phyloP scores from a whole-genome alignment of 2,888 invertebrate species.

The Idaea dimidiata region DNA sequence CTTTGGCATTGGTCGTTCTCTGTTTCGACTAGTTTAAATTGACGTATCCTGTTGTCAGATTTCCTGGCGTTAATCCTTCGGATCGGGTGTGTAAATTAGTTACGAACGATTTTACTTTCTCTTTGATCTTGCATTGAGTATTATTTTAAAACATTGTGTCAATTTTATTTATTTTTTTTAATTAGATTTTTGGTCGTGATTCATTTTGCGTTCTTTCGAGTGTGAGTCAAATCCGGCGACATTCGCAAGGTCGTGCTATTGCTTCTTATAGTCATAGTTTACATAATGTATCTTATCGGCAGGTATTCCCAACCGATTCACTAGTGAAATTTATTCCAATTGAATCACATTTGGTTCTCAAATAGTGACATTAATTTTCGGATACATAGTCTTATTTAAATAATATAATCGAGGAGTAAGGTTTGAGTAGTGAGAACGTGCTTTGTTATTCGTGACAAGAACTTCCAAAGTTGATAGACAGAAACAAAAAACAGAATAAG shows the following conservation, averaged over 20 bases:
- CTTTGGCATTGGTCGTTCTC: conserved; percentile 52
- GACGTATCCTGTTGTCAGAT: conserved; percentile 76
- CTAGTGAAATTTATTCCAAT: too few relatives aligned
- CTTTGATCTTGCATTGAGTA: conserved; percentile 61
- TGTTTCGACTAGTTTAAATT: conserved; percentile 71
- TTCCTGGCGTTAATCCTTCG: conserved; percentile 68
- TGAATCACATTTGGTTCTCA: too few relatives aligned
- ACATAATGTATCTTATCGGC: neutral
- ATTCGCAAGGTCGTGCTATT: conserved; percentile 66
- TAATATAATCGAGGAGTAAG: too few relatives aligned
- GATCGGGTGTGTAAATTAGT: conserved; percentile 62
- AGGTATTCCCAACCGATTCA: neutral
- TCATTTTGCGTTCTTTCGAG: conserved; percentile 38
- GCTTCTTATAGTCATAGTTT: conserved; percentile 30
- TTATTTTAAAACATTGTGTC: conserved; percentile 28
- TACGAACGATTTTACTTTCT: conserved; percentile 44
- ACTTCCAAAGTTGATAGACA: too few relatives aligned
- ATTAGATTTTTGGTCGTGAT: conserved; percentile 38
- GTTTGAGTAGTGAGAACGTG: too few relatives aligned
- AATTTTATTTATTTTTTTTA: conserved; percentile 37
- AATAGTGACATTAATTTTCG: too few relatives aligned
- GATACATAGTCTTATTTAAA: too few relatives aligned
- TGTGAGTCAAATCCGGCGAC: conserved; percentile 54
- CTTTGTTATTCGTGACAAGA: too few relatives aligned
- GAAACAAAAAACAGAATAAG: too few relatives aligned